phyloP scores from a whole-genome alignment of 2,113 vertebrate species.

The Gopherus evgoodei region DNA sequence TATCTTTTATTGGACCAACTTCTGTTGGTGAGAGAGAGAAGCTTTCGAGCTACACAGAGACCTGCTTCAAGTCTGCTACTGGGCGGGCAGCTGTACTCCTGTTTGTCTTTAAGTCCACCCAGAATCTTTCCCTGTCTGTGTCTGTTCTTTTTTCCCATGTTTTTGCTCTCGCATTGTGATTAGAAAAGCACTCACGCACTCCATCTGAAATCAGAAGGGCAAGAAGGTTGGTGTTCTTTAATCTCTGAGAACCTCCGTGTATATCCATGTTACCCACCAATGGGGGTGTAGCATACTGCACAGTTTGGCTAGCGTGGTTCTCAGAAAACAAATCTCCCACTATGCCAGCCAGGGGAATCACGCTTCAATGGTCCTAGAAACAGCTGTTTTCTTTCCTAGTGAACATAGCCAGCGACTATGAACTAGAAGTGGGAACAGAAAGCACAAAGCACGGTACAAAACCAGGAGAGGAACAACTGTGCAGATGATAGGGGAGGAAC shows the following conservation, averaged over 20 bases:
- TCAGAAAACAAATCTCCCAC: neutral
- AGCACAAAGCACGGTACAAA: accelerated
- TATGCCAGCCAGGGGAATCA: neutral
- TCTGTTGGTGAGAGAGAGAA: neutral
- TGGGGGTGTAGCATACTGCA: neutral
- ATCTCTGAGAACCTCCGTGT: neutral
- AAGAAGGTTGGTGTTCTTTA: neutral
- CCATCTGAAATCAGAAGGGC: accelerated
- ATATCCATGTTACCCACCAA: neutral
- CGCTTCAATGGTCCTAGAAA: neutral
- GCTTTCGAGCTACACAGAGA: neutral
- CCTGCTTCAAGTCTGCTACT: neutral
- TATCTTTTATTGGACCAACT: neutral
- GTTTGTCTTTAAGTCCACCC: slow-evolving; percentile 51
- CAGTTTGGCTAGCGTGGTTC: neutral
- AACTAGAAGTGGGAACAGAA: neutral
- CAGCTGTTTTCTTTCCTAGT: neutral
- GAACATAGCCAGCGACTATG: no score
- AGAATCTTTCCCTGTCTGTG: neutral
- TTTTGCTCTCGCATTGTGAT: neutral
- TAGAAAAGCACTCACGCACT: neutral
- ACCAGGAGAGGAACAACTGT: neutral
- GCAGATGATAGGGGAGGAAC: neutral
- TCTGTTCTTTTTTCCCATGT: neutral
- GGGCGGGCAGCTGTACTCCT: slow-evolving; percentile 43